Conservation (phyloP, 2,888 invertebrate species). For the Luffia ferchaultella region DNA sequence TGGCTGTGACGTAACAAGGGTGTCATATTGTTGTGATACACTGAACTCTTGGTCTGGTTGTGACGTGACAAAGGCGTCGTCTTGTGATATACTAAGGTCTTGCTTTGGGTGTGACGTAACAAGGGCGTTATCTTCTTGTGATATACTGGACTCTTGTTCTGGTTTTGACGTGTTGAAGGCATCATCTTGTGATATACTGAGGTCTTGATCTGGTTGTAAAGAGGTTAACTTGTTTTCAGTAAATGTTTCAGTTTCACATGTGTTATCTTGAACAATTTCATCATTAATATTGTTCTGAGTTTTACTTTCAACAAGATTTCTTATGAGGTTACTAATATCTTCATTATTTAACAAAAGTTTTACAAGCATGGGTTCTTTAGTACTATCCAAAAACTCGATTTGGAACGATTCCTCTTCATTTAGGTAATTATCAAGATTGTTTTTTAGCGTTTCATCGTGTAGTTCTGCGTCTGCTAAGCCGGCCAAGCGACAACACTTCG, state of each 20-base stretch:
- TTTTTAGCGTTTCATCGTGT: constrained; percentile 36
- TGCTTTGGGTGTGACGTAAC: constrained; percentile 13
- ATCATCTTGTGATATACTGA: constrained; percentile 2
- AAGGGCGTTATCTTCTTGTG: constrained; percentile 9
- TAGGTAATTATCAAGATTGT: constrained; percentile 38
- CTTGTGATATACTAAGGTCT: constrained; percentile 8
- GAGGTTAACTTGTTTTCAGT: neutral
- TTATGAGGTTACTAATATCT: constrained; percentile 26
- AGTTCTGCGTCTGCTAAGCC: constrained; percentile 48
- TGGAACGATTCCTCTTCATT: constrained; percentile 52
- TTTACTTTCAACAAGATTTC: neutral
- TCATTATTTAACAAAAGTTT: constrained; percentile 65
- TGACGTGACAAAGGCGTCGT: neutral
- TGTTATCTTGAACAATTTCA: neutral
- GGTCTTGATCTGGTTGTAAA: neutral
- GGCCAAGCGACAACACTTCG: constrained; percentile 69
- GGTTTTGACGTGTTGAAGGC: constrained; percentile 2
- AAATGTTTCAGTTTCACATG: neutral
- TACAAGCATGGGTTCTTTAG: constrained; percentile 66
- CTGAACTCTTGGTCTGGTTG: too few relatives aligned
- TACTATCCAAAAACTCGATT: constrained; percentile 67
- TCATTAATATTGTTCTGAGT: constrained; percentile 2
- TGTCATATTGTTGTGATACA: neutral
- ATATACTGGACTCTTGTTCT: constrained; percentile 8
- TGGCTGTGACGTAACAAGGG: neutral